Evolutionary conservation across 2,888 invertebrate species (phyloP).

Genomic region (Syrista parreyssii): DNA sequence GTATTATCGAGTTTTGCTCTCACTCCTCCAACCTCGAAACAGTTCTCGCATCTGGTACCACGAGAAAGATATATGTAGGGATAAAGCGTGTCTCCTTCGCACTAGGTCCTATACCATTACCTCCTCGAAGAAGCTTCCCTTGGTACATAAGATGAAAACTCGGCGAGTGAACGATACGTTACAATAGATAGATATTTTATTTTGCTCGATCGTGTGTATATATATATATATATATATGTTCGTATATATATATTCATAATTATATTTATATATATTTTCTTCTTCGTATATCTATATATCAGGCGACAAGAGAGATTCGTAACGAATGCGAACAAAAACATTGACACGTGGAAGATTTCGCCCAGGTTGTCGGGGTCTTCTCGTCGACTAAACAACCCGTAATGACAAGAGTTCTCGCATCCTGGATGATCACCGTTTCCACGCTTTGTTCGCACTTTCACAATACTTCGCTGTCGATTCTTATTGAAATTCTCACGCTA

Average conservation of each 20-base stretch:
- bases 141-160: background rate
- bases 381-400: background rate
- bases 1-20: background rate
- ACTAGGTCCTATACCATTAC: background rate
- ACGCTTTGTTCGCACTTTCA: slow-evolving; percentile 37
- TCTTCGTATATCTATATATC: slow-evolving; percentile 32
- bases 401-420: background rate
- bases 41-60: background rate
- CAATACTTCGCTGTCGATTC: slow-evolving; percentile 34
- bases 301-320: slow-evolving; percentile 27
- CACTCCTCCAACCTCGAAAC: background rate
- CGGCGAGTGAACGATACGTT: slow-evolving; percentile 27
- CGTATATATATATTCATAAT: slow-evolving; percentile 28
- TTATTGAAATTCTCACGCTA: slow-evolving; percentile 54
- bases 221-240: slow-evolving; percentile 27
- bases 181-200: slow-evolving; percentile 62
- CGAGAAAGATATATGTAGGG: background rate
- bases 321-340: slow-evolving; percentile 20
- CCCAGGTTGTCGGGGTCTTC: background rate
- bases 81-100: background rate
- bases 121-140: background rate
- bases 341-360: background rate
- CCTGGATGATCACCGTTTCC: slow-evolving; percentile 12
- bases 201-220: slow-evolving; percentile 43
- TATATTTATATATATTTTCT: slow-evolving; percentile 42